Conservation (phyloP, 2,797 vertebrate species). For the Pangasius larnaudii region DNA sequence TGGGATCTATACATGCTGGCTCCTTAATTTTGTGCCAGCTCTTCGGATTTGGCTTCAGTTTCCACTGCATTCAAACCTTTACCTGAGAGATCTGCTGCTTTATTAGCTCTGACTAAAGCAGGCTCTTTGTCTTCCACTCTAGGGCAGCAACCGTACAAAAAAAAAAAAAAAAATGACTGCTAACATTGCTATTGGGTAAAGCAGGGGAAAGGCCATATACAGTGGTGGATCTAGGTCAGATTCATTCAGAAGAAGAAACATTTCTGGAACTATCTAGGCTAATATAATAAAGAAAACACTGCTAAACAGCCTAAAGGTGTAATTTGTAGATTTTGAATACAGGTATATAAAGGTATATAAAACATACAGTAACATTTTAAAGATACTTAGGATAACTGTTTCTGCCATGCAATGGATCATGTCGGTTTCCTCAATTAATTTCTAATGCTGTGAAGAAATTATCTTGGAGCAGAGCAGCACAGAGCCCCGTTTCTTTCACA, state of each 20-base stretch:
- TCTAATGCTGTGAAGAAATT: not conserved
- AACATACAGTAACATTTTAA: not conserved
- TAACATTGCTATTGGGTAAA: not conserved
- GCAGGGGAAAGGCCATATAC: not conserved
- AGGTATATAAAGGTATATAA: no score
- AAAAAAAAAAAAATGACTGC: not conserved
- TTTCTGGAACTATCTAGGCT: not conserved
- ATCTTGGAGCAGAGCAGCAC: not conserved
- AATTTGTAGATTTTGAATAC: not conserved
- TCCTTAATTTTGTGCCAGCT: conserved; percentile 16
- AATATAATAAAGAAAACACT: not conserved
- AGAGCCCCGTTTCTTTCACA: not conserved
- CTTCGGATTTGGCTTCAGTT: conserved; percentile 1
- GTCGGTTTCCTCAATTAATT: not conserved
- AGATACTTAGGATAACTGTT: not conserved
- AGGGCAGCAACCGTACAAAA: not conserved
- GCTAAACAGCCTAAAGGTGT: not conserved
- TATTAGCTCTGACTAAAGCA: not conserved
- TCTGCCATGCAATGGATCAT: not conserved
- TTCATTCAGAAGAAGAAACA: not conserved
- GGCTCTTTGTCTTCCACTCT: not conserved
- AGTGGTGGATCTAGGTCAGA: not conserved
- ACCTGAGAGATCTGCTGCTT: conserved; percentile 8
- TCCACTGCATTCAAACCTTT: not conserved
- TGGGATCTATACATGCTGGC: not conserved